Base-by-base conservation (phyloP, 2,888 invertebrate genomes). In the Synergus umbraculus region DNA sequence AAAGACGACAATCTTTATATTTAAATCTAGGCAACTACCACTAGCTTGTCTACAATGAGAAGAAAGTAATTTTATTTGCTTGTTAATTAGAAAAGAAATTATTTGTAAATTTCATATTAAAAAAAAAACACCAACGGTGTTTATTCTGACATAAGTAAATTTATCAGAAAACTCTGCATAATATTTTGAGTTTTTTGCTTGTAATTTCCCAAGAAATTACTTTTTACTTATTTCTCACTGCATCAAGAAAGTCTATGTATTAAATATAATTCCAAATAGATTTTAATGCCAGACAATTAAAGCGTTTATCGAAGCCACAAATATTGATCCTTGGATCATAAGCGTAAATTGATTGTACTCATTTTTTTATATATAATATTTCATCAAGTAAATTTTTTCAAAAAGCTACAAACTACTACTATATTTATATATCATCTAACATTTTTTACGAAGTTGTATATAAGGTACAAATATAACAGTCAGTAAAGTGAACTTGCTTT, bases 311-410 rank as follows among this genome's bases (percentile, higher is more conserved):
- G 29, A 69, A 69, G 69, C 69, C 76, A 58, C 22, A 76, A 0
- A 22, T 8, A 49, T 29, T 44, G 69, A 69, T 3, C 15, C 18
- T 58, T 3, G 46, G 22, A 46, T 44, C 22, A 44, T 60, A 76
- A 76, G 76, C 76, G 76, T 60, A 54, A 76, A 18, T 54, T 76
- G 41, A 60, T 60, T 76, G 58, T 63, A 76, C 76, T 76, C 18
- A 41, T 76, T 44, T 22, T 76, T 76, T 41, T 10, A 76, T 60
- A 76, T 60, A 60, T 22, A 37, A 22, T 29, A 69, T 49, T 49
- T 29, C 49, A 10, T 22, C 10, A n/a, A 69, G 15, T 49, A 29
- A 13, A 60, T 29, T 22, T 76, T 10, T 18, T 63, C n/a, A 13
- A 41, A 76, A 69, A 60, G 4, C 9, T 41, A 41, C 2, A 37